These are phyloP conservation scores for Penaeus indicus DNA, from an alignment of 1,140 invertebrate species.

Conservation along the genomic window DNA sequence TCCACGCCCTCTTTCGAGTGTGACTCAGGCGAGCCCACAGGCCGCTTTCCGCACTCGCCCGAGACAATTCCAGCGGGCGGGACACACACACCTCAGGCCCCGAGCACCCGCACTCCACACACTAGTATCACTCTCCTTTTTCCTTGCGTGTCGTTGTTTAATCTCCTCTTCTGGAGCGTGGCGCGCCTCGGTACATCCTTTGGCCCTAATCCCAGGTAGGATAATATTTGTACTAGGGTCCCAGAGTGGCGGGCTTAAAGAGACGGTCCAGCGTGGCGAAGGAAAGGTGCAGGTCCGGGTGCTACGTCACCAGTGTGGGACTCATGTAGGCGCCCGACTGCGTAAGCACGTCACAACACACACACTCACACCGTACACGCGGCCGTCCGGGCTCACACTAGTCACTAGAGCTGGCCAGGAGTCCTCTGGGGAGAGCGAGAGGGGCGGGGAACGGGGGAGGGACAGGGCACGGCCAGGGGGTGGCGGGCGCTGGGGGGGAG, in stretches of 20 bases:
- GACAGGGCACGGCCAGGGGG: too few relatives aligned
- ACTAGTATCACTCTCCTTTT: not conserved
- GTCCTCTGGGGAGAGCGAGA: not conserved
- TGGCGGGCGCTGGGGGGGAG: too few relatives aligned
- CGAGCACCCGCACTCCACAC: not conserved
- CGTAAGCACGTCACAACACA: not conserved
- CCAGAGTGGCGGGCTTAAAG: too few relatives aligned
- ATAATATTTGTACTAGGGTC: not conserved
- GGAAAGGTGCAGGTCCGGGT: conserved; percentile 16
- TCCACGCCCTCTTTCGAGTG: not conserved
- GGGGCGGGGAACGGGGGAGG: too few relatives aligned
- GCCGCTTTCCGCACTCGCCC: too few relatives aligned
- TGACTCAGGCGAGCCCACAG: too few relatives aligned
- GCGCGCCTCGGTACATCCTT: too few relatives aligned
- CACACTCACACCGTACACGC: not conserved
- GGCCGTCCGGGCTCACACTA: conserved; percentile 34
- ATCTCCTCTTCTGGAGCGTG: too few relatives aligned
- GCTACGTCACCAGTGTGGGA: not conserved
- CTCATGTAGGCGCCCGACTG: not conserved
- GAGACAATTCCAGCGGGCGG: too few relatives aligned
- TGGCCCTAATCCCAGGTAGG: not conserved
- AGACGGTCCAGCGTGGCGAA: not conserved
- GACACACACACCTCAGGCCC: conserved; percentile 8
- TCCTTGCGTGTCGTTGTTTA: too few relatives aligned
- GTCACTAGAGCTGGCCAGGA: conserved; percentile 21